Evolutionary conservation across 2,113 vertebrate genomes (phyloP), one percentile per base, ranked within the genome.

Genomic region (Lagenorhynchus albirostris): DNA sequence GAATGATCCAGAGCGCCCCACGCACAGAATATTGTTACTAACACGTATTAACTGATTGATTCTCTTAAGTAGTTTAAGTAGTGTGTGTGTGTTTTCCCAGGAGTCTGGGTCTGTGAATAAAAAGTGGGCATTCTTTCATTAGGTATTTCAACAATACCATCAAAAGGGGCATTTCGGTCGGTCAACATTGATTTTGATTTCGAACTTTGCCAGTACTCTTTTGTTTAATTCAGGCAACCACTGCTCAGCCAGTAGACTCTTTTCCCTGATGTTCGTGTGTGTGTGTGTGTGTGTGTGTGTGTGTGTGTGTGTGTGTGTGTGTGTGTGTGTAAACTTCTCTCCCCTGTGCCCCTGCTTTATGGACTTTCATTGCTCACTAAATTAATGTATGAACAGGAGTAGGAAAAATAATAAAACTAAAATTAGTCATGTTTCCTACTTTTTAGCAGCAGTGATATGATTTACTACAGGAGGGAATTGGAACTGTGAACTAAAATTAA

Each of bases 401-500:
- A 92, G 82, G 38, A 81, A 95, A 97, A 94, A 95, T 65, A 96
- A 77, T 6, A 23, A 73, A 96, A 76, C 58, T 93, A 77, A 97
- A 95, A 90, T 89, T 80, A 74, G 63, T 94, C 23, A 26, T 86
- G 11, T 92, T 95, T 94, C 60, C 84, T 92, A 68, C 2, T 65
- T 74, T 82, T 90, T 60, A 80, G 21, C 76, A 95, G 38, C 12
- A 31, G 26, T 53, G 23, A 90, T 26, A 65, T 9, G n/a, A 88
- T 90, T 95, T 92, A 73, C 58, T 85, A 44, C 74, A 95, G 50
- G 17, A 96, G 63, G 68, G 97, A 96, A 95, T 81, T 96, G 50
- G 44, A 96, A 92, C 55, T 87, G 41, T 71, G 47, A 96, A 84
- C 50, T 83, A 94, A 96, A 96, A 96, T 95, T 92, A 92, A 55